Base-by-base conservation (phyloP, 2,888 invertebrate genomes). In the Melitaea athalia region DNA sequence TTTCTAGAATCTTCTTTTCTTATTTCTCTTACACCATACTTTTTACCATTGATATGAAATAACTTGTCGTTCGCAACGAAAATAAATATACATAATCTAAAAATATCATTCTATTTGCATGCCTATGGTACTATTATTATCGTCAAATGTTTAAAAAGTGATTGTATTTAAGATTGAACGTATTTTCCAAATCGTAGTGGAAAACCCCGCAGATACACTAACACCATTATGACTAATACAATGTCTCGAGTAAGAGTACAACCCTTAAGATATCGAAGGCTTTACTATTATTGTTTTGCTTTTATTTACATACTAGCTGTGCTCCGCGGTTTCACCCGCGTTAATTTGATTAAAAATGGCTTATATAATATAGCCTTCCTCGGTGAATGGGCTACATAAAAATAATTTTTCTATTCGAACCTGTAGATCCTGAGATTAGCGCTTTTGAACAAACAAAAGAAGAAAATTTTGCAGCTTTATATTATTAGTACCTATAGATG, bases 221-320 rank as follows among this genome's bases (percentile, higher is more conserved):
- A 12, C n/a, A 49, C n/a, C n/a, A n/a, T 49, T 49, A 49, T 49
- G 47, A 49, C 47, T 49, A 49, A 49, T 49, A 14, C 14, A 49
- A 49, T 49, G 47, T n/a, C 5, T 49, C 47, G n/a, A 49, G n/a
- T 0, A 6, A 49, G 47, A 49, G n/a, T 49, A 49, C n/a, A 49
- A n/a, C 14, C 45, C 3, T 45, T 14, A 45, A 45, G 11, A 14
- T 11, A 7, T 45, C 11, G 11, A 45, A 12, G 45, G 45, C 14
- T 11, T n/a, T 11, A 43, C 4, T 14, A 14, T 45, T 11, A 1
- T 3, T 8, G 38, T 8, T 24, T 8, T 8, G 38, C 38, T 38
- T 38, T 11, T 45, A 45, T 45, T 8, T 8, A 6, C 10, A 11
- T 45, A 24, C 3, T 24, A 24, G 24, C 24, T 3, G 24, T 2